Percentiles rank a stretch among this genome's conserved stretches.
These are phyloP conservation scores for Heterocephalus glaber DNA, from an alignment of 2,113 vertebrate species.

Conservation along the genomic window DNA sequence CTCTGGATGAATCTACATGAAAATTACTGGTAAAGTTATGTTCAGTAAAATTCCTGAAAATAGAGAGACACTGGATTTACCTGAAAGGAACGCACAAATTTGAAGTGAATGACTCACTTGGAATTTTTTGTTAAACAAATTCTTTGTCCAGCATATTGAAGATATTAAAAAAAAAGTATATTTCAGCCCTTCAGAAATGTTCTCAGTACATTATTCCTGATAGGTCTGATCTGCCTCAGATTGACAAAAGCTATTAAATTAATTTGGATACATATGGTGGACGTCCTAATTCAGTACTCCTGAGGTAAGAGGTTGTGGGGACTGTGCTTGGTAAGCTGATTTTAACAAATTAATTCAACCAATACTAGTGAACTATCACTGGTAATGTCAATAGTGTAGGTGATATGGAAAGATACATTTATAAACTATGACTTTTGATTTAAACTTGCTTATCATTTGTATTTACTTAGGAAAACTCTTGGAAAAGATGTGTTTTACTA, in stretches of 20 bases:
- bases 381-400: not conserved
- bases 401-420: not conserved
- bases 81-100: not conserved
- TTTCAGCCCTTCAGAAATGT: constrained; percentile 4
- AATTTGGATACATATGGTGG: not conserved
- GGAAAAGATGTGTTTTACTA: not conserved
- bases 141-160: not conserved
- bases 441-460: constrained; percentile 22
- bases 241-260: not conserved
- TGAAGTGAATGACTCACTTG: not conserved
- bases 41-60: not conserved
- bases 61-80: not conserved
- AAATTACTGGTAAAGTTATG: not conserved
- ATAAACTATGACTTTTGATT: not conserved
- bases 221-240: not conserved
- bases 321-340: not conserved
- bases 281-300: not conserved
- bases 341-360: constrained; percentile 10
- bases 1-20: not conserved
- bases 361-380: not conserved
- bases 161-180: not conserved
- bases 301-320: not conserved
- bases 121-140: not conserved
- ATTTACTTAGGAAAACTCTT: not conserved
- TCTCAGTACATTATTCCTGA: not conserved